Conservation (phyloP, 1,140 invertebrate genomes). For the Drepana arcuata region DNA sequence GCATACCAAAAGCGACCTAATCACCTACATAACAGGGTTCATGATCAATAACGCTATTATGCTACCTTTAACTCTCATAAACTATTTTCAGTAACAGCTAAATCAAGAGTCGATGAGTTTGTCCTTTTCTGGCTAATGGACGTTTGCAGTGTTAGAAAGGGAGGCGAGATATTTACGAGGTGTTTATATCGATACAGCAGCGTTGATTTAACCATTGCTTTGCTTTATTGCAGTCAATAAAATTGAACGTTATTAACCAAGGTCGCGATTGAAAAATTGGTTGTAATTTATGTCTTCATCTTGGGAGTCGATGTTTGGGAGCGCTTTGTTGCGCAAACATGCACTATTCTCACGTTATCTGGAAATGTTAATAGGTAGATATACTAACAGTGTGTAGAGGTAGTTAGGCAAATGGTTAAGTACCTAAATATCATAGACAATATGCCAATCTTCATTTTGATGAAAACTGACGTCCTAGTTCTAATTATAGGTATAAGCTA, state of each 20-base stretch:
- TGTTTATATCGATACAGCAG: constrained; percentile 64
- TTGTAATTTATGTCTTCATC: constrained; percentile 63
- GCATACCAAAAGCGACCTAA: constrained; percentile 22
- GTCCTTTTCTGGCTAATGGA: constrained; percentile 23
- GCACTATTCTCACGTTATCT: constrained; percentile 4
- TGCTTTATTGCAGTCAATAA: constrained; percentile 70
- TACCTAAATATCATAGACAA: no score
- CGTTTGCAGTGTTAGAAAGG: constrained; percentile 27
- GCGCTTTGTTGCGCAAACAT: neutral
- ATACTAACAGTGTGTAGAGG: no score
- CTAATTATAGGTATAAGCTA: no score
- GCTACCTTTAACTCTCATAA: constrained; percentile 41
- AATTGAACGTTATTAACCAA: constrained; percentile 69
- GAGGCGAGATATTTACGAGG: constrained; percentile 56
- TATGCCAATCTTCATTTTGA: no score
- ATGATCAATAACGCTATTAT: constrained; percentile 19
- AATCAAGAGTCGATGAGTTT: constrained; percentile 36
- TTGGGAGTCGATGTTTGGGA: constrained; percentile 18
- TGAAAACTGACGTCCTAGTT: no score
- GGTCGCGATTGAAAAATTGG: constrained; percentile 57
- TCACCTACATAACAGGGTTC: constrained; percentile 12
- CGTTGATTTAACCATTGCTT: constrained; percentile 69
- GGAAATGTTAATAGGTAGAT: neutral
- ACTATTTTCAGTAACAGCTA: constrained; percentile 60
- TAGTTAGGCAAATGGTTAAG: no score